These are phyloP conservation scores for Oopsacas minuta DNA, from an alignment of 37 sponge, comb jelly and placozoan species.

Conservation along the genomic window DNA sequence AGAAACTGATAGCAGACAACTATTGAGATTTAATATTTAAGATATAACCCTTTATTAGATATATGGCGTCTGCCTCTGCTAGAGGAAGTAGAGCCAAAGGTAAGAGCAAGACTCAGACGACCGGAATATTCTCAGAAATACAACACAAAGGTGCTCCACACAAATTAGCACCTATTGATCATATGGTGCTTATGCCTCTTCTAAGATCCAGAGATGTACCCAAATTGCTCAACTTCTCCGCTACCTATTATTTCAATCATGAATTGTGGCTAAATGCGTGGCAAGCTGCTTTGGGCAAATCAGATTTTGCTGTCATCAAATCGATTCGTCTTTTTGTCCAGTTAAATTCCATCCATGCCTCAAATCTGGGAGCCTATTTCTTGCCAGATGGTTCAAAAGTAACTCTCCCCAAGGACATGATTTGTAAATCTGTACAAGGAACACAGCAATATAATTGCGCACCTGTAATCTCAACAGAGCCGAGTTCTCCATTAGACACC, in stretches of 20 bases:
- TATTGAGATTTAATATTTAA: too few species aligned
- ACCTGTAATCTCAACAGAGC: neutral
- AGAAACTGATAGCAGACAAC: too few species aligned
- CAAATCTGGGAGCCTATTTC: neutral
- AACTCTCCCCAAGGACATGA: neutral
- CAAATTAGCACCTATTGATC: neutral
- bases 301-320: neutral
- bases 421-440: neutral
- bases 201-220: neutral
- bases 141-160: constrained; percentile 4
- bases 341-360: neutral
- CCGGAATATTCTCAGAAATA: neutral
- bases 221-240: neutral
- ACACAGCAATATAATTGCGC: neutral
- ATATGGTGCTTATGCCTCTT: neutral
- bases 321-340: neutral
- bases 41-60: neutral
- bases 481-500: neutral
- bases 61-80: neutral
- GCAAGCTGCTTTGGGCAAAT: neutral
- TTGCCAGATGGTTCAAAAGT: neutral
- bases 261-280: constrained; percentile 1
- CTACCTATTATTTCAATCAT: neutral
- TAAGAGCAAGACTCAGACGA: neutral
- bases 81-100: neutral